Evolutionary conservation across 1,140 invertebrate species (phyloP), one percentile per base, ranked within the genome.

Genomic region (Acyrthosiphon pisum): DNA sequence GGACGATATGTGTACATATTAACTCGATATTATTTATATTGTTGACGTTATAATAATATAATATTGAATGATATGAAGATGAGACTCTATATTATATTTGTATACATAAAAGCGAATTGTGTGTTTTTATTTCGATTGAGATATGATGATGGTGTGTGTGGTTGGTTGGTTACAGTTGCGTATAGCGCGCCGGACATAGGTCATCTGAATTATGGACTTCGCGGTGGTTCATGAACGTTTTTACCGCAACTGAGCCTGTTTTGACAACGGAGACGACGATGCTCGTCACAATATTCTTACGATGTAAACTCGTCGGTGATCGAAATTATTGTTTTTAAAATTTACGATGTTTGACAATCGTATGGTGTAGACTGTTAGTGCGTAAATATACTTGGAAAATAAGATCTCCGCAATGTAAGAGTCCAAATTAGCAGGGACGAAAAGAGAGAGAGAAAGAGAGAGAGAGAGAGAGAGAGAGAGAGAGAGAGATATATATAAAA

Each of bases 231-330:
- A 23, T 86, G 6, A 86, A 44, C 8, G 44, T 46, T 86, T 86
- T 86, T 86, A 86, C 83, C 83, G 8, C 23, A 44, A 86, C 83
- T 86, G 83, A 86, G 83, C 11, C 44, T 83, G 60, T n/a, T 76
- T 18, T 18, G 4, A 18, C 4, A 14, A n/a, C 60, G 60, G 18
- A 6, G 11, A 68, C 18, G 14, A 68, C 30, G 4, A 68, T 30
- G 23, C 26, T 60, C 11, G 26, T 60, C 8, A 9, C 56, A 53
- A 53, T 53, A 50, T 30, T 56, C 26, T 60, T 14, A n/a, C 4
- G 6, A 18, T n/a, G 14, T 18, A 18, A 3, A 14, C n/a, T 68
- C 60, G 3, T 68, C 14, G 60, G 20, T 20, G 50, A 6, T 23
- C 50, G 6, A 53, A 53, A 53, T 53, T 23, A 53, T 53, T 53